Evolutionary conservation across 2,888 invertebrate genomes (phyloP).

Genomic region (Stratiomys singularior): DNA sequence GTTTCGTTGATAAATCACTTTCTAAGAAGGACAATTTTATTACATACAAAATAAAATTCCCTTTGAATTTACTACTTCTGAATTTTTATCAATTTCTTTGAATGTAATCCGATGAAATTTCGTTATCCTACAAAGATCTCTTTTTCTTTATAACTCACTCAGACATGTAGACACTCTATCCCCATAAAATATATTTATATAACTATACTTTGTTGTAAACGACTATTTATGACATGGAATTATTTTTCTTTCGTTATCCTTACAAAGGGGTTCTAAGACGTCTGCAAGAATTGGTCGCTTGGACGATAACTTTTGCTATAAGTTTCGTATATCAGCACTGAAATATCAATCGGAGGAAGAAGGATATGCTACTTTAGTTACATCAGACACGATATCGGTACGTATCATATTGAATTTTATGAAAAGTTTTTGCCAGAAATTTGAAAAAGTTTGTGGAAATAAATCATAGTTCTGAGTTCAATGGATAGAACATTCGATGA

Average conservation of each 20-base stretch:
- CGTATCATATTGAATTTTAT: conserved; percentile 3
- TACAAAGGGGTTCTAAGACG: conserved; percentile 45
- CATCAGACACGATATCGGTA: conserved; percentile 54
- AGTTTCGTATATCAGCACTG: conserved; percentile 60
- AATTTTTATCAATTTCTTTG: too few relatives aligned
- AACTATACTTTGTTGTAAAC: neutral
- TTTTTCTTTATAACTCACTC: too few relatives aligned
- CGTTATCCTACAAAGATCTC: neutral
- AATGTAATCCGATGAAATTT: neutral
- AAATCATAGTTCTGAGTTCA: too few relatives aligned
- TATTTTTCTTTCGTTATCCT: conserved; percentile 9
- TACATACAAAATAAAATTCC: too few relatives aligned
- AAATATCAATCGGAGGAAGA: conserved; percentile 52
- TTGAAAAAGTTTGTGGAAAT: too few relatives aligned
- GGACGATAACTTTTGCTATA: conserved; percentile 63
- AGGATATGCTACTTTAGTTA: conserved; percentile 56
- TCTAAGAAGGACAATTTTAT: too few relatives aligned
- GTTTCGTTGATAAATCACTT: too few relatives aligned
- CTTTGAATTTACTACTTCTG: too few relatives aligned
- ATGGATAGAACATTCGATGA: too few relatives aligned
- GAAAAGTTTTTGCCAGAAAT: neutral
- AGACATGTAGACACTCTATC: too few relatives aligned
- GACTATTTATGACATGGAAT: conserved; percentile 39
- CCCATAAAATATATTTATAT: too few relatives aligned
- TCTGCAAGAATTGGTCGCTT: conserved; percentile 57